A percentile compares a stretch with the other conserved stretches of the same genome.
Evolutionary conservation across 2,888 invertebrate genomes (phyloP).

Genomic region (Melanophora roralis): DNA sequence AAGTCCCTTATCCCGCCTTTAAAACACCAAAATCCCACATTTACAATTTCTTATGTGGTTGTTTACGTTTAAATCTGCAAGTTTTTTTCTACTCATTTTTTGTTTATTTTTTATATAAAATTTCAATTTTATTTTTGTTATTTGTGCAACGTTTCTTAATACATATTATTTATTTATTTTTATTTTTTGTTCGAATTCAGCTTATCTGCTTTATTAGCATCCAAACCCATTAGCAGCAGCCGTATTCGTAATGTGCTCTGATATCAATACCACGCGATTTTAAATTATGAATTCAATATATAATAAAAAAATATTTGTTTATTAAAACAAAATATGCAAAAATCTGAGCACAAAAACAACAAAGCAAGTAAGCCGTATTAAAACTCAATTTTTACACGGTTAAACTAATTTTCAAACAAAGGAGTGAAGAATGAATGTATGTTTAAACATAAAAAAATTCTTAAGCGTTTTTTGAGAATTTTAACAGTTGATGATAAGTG

Average conservation of each 20-base stretch:
- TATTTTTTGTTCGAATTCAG: conserved; percentile 9
- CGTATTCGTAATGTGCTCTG: conserved; percentile 26
- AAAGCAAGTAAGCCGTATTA: background rate
- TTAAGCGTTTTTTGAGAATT: background rate
- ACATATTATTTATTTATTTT: background rate
- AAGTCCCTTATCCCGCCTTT: background rate
- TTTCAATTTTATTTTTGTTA: background rate
- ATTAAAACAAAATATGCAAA: background rate
- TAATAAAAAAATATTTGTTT: background rate
- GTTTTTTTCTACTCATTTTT: background rate
- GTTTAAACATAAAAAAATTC: background rate
- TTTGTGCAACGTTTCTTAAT: background rate
- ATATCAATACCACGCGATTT: conserved; percentile 47
- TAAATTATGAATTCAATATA: conserved; percentile 40
- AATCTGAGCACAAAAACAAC: background rate
- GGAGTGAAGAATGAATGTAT: background rate
- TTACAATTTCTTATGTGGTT: background rate
- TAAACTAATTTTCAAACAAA: too few relatives aligned
- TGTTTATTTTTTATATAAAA: background rate
- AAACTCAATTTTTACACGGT: too few relatives aligned
- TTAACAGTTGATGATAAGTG: too few relatives aligned
- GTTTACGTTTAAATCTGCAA: background rate
- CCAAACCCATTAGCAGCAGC: conserved; percentile 56
- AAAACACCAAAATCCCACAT: background rate
- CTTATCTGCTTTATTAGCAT: conserved; percentile 56